Base-by-base conservation (phyloP, 1,140 invertebrate species). In the Maniola jurtina region DNA sequence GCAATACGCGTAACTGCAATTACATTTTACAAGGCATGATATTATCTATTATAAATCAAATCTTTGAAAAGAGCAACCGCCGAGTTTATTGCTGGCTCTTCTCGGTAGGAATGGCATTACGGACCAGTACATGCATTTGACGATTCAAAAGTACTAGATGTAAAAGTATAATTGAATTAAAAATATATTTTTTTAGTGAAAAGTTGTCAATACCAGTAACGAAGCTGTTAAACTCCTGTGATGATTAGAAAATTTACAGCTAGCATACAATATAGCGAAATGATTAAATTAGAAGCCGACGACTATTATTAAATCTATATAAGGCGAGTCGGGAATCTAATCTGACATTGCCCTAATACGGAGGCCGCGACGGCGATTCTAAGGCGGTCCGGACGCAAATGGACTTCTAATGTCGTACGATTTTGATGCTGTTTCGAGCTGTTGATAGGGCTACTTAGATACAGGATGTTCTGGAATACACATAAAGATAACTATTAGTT, bases 341-440 rank as follows among this genome's bases (percentile, higher is more conserved):
- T 80, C 76, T 76, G 67, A 75, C 72, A 68, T 66, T 73, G 55
- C 52, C 74, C 79, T 66, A 64, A 76, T 76, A 74, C 68, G 66
- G 75, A 11, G 6, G 35, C 33, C 36, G 15, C 45, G 59, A 47
- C 47, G 64, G 56, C n/a, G 47, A 70, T 50, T 66, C 54, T 73
- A 62, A 59, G 52, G 57, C 56, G 52, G 61, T 69, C 64, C 52
- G 40, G 66, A 35, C 60, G 66, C 62, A 72, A 70, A 66, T 68
- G 61, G 64, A 54, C 48, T 64, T 71, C 70, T 71, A 38, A 60
- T 67, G 64, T 71, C 58, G 68, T 68, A 61, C 57, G 75, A 77
- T 77, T 76, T 80, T 77, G 76, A 80, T 78, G 73, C 72, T 76
- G 72, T 63, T 72, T 70, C 70, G 76, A 78, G 68, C 60, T 67